Base-by-base conservation (phyloP, 2,888 invertebrate genomes). In the Cerastis rubricosa region DNA sequence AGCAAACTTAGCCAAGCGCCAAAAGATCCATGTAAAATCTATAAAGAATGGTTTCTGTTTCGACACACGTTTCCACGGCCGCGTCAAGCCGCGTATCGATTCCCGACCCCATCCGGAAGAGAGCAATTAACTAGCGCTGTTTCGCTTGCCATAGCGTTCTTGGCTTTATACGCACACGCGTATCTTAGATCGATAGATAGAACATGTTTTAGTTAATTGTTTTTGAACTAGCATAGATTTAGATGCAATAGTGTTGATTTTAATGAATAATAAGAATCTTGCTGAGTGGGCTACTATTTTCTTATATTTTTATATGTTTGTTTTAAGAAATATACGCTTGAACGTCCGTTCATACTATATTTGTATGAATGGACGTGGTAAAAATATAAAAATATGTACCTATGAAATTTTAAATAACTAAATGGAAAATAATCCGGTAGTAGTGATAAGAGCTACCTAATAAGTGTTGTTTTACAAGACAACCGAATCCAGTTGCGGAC, bases 21-120 rank as follows among this genome's bases (percentile, higher is more conserved):
- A 64, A 64, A 63, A 64, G 8, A 64, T n/a, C n/a, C 43, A 43
- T 25, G 64, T 43, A 64, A 45, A 43, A 25, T n/a, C 43, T 43
- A 43, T n/a, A 64, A 43, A n/a, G 14, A 25, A 64, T 2, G 43
- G 43, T 43, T 71, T 51, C 49, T 83, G 77, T 85, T 79, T 85
- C 83, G 80, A 40, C 25, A 40, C 65, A 65, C 76, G 85, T 85
- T 79, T 70, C 85, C 84, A 75, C 74, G 85, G 77, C 51, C 84
- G 83, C 78, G 71, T 68, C 45, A 35, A 35, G 49, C 54, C 57
- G 22, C 71, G 63, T 85, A 85, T 85, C 65, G 85, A 85, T 85
- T 84, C 12, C 54, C 66, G 51, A 68, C 81, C 72, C 71, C 68
- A n/a, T 54, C 81, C 85, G 85, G 83, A 85, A 83, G 64, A 75